phyloP scores from a whole-genome alignment of 1,140 invertebrate genomes.

The Neocloeon triangulifer region DNA sequence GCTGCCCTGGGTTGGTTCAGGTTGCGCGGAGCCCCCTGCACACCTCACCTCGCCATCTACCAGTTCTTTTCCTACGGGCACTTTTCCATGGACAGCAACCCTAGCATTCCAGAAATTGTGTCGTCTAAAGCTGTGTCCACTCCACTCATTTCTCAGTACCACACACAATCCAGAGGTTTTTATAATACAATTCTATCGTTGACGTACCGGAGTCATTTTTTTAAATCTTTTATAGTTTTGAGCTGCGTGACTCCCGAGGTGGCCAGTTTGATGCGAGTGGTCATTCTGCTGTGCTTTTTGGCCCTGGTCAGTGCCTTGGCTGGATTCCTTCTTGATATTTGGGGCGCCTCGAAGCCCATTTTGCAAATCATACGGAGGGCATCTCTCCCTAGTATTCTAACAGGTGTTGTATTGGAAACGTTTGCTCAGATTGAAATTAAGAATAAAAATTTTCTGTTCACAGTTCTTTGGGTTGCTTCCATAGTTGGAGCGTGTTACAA shows the following conservation, averaged over 20 bases:
- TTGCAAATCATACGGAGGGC: slow-evolving; percentile 23
- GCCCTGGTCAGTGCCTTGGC: slow-evolving; percentile 23
- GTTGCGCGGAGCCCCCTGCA: slow-evolving; percentile 22
- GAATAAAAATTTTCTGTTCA: slow-evolving; percentile 5
- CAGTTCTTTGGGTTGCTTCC: slow-evolving; percentile 24
- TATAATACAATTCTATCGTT: not conserved
- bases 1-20: slow-evolving; percentile 26
- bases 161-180: slow-evolving; percentile 8
- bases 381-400: slow-evolving; percentile 24
- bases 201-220: not conserved
- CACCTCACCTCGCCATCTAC: slow-evolving; percentile 21
- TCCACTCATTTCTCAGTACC: slow-evolving; percentile 6
- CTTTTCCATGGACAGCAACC: slow-evolving; percentile 7
- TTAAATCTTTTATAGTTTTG: slow-evolving; percentile 18
- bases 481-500: slow-evolving; percentile 28
- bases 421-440: not conserved
- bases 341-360: slow-evolving; percentile 21
- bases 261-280: slow-evolving; percentile 23
- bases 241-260: slow-evolving; percentile 23
- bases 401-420: slow-evolving; percentile 12
- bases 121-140: not conserved
- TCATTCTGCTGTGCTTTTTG: slow-evolving; percentile 26
- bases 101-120: not conserved
- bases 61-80: slow-evolving; percentile 18
- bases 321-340: slow-evolving; percentile 25